Conservation (phyloP, 2,888 invertebrate genomes). For the Perdita meconis region DNA sequence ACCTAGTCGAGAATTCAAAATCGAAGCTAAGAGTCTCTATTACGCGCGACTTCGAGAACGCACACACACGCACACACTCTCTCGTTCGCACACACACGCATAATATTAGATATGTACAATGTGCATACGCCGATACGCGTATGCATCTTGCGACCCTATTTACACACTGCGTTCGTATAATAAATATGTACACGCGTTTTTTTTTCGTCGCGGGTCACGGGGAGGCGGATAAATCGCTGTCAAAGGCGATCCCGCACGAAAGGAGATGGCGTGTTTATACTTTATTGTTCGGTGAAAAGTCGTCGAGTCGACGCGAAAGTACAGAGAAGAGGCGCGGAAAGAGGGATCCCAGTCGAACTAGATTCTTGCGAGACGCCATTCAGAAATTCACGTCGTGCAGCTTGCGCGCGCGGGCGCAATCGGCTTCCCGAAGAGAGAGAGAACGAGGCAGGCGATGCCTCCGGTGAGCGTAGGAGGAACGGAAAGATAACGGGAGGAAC, state of each 20-base stretch:
- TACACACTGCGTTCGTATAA: constrained; percentile 63
- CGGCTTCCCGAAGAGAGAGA: constrained; percentile 18
- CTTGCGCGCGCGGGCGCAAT: constrained; percentile 50
- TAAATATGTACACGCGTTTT: constrained; percentile 66
- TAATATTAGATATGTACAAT: constrained; percentile 52
- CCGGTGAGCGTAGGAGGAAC: constrained; percentile 35
- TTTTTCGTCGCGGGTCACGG: not conserved
- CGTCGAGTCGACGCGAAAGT: constrained; percentile 51
- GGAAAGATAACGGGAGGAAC: constrained; percentile 25
- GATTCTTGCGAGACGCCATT: constrained; percentile 62
- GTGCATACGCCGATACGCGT: constrained; percentile 56
- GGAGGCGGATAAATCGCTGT: constrained; percentile 45
- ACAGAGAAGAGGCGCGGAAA: constrained; percentile 31
- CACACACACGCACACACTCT: too few relatives aligned
- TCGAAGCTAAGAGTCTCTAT: constrained; percentile 66
- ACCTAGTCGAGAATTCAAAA: constrained; percentile 70
- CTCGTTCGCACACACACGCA: too few relatives aligned
- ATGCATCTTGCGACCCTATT: constrained; percentile 59
- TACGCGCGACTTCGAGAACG: constrained; percentile 49
- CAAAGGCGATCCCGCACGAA: constrained; percentile 45
- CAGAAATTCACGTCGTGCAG: constrained; percentile 52
- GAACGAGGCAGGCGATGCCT: constrained; percentile 32
- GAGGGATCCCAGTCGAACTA: constrained; percentile 47
- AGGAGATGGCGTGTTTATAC: constrained; percentile 54
- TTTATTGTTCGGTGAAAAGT: constrained; percentile 61